Base-by-base conservation (phyloP, 1,140 invertebrate species). In the Drosophila tsacasi region DNA sequence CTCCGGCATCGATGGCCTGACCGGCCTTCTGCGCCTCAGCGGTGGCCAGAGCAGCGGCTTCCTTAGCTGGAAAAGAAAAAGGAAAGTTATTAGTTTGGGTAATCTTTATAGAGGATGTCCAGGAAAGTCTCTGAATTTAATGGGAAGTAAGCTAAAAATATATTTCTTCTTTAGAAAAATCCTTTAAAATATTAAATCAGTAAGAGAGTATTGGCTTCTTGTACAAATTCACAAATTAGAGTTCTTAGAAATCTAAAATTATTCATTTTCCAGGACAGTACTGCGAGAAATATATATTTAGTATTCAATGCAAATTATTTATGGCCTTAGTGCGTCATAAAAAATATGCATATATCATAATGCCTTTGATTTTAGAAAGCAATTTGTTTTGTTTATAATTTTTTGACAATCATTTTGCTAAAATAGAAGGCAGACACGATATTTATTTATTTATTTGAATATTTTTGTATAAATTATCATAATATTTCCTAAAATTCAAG, bases 11-110 rank as follows among this genome's bases (percentile, higher is more conserved):
- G 27, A 92, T 67, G 15, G 66, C 91, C 60, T 93, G 90, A 2
- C 91, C 92, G 13, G 92, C 92, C 64, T 92, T 92, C 62, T 92
- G 81, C 23, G 91, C 86, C 79, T 92, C 92, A 25, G 81, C 87
- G 23, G 75, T 79, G 50, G 91, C 92, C 54, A 93, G 57, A 9
- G 84, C 79, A 30, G 85, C 92, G 39, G 92, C 89, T 61, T 93
- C 90, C 74, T 92, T 91, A 30, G 90, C 93, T 93, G 57, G 0
- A 79, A 80, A 23, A 6, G 25, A 5, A 40, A 6, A 15, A 5
- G 12, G 1, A 27, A 2, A 0, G 5, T 32, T 32, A 50, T 67
- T 67, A 40, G 44, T 10, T 15, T 8, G 19, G 2, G 0, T 10
- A 7, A 13, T 12, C 3, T 44, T 12, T 23, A 1, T 2, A 30